These are phyloP conservation scores for Echinops telfairi DNA, from an alignment of 2,113 vertebrate species.

Conservation along the genomic window DNA sequence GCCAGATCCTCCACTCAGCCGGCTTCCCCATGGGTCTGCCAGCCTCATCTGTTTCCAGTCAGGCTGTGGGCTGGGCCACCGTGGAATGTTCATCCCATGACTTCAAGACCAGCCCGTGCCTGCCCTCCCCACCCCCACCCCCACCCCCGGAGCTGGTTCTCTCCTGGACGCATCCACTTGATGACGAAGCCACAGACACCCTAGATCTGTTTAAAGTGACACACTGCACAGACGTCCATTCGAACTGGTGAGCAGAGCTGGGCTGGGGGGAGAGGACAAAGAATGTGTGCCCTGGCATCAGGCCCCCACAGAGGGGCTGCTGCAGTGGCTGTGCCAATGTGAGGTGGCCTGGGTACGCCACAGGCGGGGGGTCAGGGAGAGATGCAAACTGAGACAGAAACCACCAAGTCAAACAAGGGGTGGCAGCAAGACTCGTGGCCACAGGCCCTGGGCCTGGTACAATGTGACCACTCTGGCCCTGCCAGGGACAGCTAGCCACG, in stretches of 20 bases:
- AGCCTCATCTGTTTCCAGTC: neutral
- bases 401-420: neutral
- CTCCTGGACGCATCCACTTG: neutral
- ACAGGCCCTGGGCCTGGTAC: neutral
- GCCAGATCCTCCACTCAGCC: neutral
- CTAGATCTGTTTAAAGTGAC: neutral
- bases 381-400: slow-evolving; percentile 43
- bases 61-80: neutral
- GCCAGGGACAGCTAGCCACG: neutral
- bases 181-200: neutral
- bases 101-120: neutral
- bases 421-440: slow-evolving; percentile 27
- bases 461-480: rapidly evolving
- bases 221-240: neutral
- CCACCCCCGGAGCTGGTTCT: neutral
- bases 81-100: neutral
- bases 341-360: neutral
- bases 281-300: neutral
- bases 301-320: neutral
- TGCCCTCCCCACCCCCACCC: neutral
- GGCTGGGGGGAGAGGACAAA: neutral
- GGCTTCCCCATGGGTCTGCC: neutral
- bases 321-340: neutral
- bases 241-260: neutral
- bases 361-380: slow-evolving; percentile 25